A percentile compares a stretch with the other conserved stretches of the same genome.
phyloP scores from a whole-genome alignment of 2,888 invertebrate species.

The Acleris cristana region DNA sequence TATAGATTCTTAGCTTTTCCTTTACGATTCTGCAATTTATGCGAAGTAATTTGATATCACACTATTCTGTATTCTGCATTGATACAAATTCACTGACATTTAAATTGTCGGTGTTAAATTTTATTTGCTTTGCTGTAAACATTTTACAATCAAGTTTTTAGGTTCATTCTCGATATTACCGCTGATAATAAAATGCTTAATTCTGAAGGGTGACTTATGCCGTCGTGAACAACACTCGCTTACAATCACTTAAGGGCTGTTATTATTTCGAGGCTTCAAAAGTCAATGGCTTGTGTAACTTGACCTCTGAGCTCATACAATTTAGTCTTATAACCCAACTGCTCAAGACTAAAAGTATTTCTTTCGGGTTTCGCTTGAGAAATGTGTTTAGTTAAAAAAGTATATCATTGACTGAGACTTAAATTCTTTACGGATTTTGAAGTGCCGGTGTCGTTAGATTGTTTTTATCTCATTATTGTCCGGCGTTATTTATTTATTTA shows the following conservation, averaged over 20 bases:
- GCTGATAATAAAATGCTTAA: constrained; percentile 27
- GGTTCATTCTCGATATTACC: constrained; percentile 11
- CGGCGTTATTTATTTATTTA: too few species aligned
- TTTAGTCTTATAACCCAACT: too few species aligned
- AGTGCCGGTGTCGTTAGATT: too few species aligned
- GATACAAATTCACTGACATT: too few species aligned
- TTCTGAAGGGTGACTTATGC: constrained; percentile 7
- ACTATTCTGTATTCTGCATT: constrained; percentile 6
- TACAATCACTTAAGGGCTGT: constrained; percentile 12
- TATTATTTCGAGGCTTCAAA: background rate
- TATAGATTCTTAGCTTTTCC: constrained; percentile 69
- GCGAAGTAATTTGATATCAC: constrained; percentile 60
- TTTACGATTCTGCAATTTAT: constrained; percentile 60
- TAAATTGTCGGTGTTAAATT: constrained; percentile 15
- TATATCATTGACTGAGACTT: too few species aligned
- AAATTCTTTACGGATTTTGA: too few species aligned
- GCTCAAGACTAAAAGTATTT: too few species aligned
- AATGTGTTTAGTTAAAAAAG: too few species aligned
- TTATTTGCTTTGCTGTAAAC: constrained; percentile 29
- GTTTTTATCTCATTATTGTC: too few species aligned
- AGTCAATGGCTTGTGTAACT: too few species aligned
- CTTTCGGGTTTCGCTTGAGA: too few species aligned
- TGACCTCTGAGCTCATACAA: too few species aligned
- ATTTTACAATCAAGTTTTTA: constrained; percentile 20
- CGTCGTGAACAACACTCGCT: constrained; percentile 21